phyloP scores from a whole-genome alignment of 1,140 invertebrate species.

The Teleopsis dalmanni region DNA sequence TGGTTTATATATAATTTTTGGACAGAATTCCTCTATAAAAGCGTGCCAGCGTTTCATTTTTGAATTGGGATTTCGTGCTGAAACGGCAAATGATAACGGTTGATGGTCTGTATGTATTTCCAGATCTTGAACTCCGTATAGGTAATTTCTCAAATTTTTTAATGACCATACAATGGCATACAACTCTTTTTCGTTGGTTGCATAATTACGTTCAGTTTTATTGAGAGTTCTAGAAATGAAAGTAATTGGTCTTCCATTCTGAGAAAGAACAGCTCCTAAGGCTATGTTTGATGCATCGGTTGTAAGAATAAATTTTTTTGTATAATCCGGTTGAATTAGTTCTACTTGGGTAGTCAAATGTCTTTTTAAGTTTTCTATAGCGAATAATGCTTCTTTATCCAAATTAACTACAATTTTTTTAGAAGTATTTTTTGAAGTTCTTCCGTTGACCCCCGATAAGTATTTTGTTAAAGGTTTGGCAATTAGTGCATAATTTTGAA shows the following conservation, averaged over 20 bases:
- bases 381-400: not conserved
- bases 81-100: conserved; percentile 42
- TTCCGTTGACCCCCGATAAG: conserved; percentile 9
- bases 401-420: conserved; percentile 20
- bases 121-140: conserved; percentile 43
- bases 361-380: conserved; percentile 8
- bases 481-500: conserved; percentile 20
- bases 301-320: conserved; percentile 28
- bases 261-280: conserved; percentile 31
- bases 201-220: conserved; percentile 41
- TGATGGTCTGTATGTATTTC: conserved; percentile 47
- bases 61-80: conserved; percentile 43
- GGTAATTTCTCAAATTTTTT: conserved; percentile 45
- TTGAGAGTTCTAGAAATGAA: conserved; percentile 31
- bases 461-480: conserved; percentile 14
- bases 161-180: conserved; percentile 48
- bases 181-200: conserved; percentile 46
- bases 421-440: conserved; percentile 11
- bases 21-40: conserved; percentile 39
- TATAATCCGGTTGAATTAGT: conserved; percentile 28
- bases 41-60: conserved; percentile 48
- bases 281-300: conserved; percentile 32
- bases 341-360: conserved; percentile 24
- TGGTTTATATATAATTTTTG: conserved; percentile 3
- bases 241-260: conserved; percentile 14